phyloP scores from a whole-genome alignment of 2,113 vertebrate species.

The Baryphthengus martii region DNA sequence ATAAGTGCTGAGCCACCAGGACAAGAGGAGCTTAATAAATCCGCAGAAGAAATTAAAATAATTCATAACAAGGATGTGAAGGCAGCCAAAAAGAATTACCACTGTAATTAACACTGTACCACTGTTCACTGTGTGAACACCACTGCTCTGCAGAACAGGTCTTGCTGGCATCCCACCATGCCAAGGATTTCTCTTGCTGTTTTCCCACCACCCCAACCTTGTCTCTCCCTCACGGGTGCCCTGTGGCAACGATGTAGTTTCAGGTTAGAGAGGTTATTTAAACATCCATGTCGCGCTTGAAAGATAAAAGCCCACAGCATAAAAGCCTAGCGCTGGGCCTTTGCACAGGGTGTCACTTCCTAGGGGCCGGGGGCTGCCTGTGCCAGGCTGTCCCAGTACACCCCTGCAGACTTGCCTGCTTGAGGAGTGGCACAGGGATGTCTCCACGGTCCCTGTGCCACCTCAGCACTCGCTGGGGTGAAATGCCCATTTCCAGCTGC shows the following conservation, averaged over 20 bases:
- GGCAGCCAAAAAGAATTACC: background rate
- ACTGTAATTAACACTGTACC: too few relatives aligned
- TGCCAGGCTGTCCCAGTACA: background rate
- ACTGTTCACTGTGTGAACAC: background rate
- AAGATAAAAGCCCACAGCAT: background rate
- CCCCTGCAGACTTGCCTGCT: background rate
- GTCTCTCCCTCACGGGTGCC: background rate
- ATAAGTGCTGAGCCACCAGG: background rate
- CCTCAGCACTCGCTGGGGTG: background rate
- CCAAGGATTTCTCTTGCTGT: background rate
- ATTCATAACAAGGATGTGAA: background rate
- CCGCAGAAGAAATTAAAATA: conserved; percentile 3
- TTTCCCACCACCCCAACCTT: background rate
- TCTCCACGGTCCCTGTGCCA: background rate
- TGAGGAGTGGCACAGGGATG: background rate
- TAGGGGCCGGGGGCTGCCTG: background rate
- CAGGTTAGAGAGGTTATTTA: conserved; percentile 7
- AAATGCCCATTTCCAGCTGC: background rate
- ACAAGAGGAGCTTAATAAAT: background rate
- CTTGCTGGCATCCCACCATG: background rate
- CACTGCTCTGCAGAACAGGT: background rate
- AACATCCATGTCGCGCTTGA: background rate
- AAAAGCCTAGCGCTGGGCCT: background rate
- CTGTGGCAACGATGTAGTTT: background rate
- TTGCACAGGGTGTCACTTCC: rapidly evolving